Conservation (phyloP, 2,113 vertebrate genomes). For the Acrocephalus kingi region DNA sequence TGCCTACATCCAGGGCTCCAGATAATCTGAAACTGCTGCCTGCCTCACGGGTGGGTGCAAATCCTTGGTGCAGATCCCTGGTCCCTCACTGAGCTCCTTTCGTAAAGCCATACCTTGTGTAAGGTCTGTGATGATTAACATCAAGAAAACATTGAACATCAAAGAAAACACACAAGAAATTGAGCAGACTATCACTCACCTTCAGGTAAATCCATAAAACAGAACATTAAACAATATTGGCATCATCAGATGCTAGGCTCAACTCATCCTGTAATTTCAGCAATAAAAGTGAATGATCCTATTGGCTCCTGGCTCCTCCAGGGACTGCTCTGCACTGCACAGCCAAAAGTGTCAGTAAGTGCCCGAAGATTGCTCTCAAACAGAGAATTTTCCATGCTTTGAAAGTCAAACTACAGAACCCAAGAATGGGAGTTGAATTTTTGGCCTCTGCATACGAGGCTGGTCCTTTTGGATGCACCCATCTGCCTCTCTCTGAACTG, state of each 20-base stretch:
- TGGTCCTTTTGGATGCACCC: background rate
- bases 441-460: background rate
- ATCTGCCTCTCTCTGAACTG: background rate
- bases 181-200: background rate
- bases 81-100: background rate
- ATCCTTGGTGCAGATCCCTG: background rate
- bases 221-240: conserved; percentile 25
- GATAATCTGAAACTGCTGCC: too few species aligned
- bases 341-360: background rate
- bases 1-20: background rate
- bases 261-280: background rate
- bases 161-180: background rate
- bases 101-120: background rate
- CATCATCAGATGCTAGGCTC: background rate
- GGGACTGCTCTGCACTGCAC: background rate
- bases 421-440: background rate
- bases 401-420: background rate
- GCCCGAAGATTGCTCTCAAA: background rate
- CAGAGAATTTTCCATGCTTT: background rate
- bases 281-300: background rate
- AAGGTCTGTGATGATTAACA: background rate
- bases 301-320: background rate
- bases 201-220: conserved; percentile 14
- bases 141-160: background rate
- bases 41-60: background rate